Conservation (phyloP, 1,140 invertebrate genomes). For the Penaeus chinensis region DNA sequence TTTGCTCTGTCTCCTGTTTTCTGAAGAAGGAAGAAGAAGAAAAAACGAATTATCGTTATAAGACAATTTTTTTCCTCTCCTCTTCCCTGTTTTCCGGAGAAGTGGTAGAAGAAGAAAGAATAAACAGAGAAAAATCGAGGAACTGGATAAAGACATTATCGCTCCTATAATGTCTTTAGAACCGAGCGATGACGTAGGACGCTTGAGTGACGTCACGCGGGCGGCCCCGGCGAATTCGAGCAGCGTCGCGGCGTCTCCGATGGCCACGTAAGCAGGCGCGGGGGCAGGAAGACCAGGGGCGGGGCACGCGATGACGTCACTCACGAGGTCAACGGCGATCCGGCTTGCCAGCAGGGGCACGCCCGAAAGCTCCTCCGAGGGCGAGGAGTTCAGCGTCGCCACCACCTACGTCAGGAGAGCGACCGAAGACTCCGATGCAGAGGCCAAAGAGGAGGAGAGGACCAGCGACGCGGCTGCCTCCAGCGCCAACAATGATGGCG, state of each 20-base stretch:
- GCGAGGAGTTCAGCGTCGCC: neutral
- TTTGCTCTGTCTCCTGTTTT: too few relatives aligned
- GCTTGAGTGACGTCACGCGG: conserved; percentile 7
- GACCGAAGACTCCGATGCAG: neutral
- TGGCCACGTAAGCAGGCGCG: conserved; percentile 13
- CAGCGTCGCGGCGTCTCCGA: neutral
- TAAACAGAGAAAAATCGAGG: too few relatives aligned
- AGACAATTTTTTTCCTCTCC: too few relatives aligned
- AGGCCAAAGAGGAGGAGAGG: neutral
- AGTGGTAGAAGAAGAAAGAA: too few relatives aligned
- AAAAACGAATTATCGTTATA: too few relatives aligned
- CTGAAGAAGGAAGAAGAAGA: too few relatives aligned
- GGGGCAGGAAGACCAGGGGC: too few relatives aligned
- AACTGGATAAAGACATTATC: too few relatives aligned
- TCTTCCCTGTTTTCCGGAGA: too few relatives aligned
- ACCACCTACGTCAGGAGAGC: conserved; percentile 1
- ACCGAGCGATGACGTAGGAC: too few relatives aligned
- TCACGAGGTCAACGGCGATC: conserved; percentile 13
- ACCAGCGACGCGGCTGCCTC: neutral
- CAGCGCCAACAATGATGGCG: neutral
- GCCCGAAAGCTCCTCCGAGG: too few relatives aligned
- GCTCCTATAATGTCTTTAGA: too few relatives aligned
- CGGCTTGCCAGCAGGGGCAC: neutral
- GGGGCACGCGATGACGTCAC: conserved; percentile 31
- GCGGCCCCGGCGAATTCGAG: neutral